Evolutionary conservation across 2,888 invertebrate genomes (phyloP), one percentile per base, ranked within the genome.

Genomic region (Drosophila leonis): DNA sequence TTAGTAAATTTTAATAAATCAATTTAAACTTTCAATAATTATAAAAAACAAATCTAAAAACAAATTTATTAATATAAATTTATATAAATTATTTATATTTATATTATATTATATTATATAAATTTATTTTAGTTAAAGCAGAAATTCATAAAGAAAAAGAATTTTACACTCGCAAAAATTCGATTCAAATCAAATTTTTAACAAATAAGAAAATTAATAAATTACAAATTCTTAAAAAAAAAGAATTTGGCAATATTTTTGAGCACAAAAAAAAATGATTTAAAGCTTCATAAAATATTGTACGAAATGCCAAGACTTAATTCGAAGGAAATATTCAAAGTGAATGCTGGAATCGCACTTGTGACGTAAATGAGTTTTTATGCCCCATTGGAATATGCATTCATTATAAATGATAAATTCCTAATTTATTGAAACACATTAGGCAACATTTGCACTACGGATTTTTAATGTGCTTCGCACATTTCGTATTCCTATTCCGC

Each of bases 401-500:
- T 73, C 33, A 73, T 57, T 69, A 44, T 35, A 49, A 63, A 71
- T 48, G 20, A 54, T 57, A 27, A 1, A 33, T 60, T 31, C 59
- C 42, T 46, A 48, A 54, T 54, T 75, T 61, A 67, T 71, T 59
- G 41, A 54, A 70, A 65, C 52, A 70, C 72, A 82, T 84, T 72
- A 65, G 55, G 59, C 62, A 79, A 65, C 60, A 79, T 64, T 79
- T 66, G 29, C 63, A 64, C 18, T 54, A 70, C 62, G 70, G 55
- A 74, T 67, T 76, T 84, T 78, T 73, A 72, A 70, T 84, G 76
- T 63, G 71, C 71, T 59, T 72, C 59, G 52, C 73, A 74, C 66
- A 59, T 62, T 72, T 80, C 63, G 68, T 59, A 31, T 71, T 54
- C 13, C 33, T 29, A 33, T 61, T 51, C 51, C 55, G 33, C 55